Evolutionary conservation across 2,113 vertebrate species (phyloP).

Genomic region (Triplophysa tibetana): DNA sequence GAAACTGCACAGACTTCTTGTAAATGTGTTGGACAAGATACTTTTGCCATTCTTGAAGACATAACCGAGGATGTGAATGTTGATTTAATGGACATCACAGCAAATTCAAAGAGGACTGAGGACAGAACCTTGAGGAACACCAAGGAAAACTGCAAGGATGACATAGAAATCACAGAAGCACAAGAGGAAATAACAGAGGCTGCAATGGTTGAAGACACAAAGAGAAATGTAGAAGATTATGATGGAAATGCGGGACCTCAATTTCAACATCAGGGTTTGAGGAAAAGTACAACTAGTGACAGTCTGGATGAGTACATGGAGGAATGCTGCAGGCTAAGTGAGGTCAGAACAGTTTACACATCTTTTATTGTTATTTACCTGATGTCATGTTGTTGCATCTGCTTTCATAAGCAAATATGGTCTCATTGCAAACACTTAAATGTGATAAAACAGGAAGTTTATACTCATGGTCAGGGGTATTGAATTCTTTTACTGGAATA

Average conservation of each 20-base stretch:
- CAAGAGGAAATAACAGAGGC: conserved; percentile 36
- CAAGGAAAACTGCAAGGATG: conserved; percentile 41
- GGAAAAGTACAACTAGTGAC: conserved; percentile 75
- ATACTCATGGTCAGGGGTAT: background rate
- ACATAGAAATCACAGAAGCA: conserved; percentile 34
- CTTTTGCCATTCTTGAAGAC: conserved; percentile 34
- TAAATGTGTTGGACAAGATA: conserved; percentile 20
- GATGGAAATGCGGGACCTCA: conserved; percentile 57
- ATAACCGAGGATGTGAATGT: conserved; percentile 36
- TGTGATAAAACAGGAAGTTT: conserved; percentile 9
- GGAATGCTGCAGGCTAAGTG: conserved; percentile 82
- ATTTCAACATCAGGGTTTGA: conserved; percentile 63
- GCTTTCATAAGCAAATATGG: background rate
- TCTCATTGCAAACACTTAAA: background rate
- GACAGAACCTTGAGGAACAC: conserved; percentile 31
- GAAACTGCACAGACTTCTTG: conserved; percentile 50
- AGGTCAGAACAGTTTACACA: conserved; percentile 70
- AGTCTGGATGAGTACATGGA: conserved; percentile 88
- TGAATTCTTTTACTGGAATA: background rate
- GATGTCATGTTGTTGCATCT: background rate
- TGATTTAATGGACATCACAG: conserved; percentile 42
- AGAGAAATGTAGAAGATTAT: conserved; percentile 48
- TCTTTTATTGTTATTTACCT: conserved; percentile 33
- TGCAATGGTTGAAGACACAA: conserved; percentile 57
- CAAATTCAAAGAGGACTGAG: conserved; percentile 39